Evolutionary conservation across 2,797 vertebrate species (phyloP).

Genomic region (Bovichtus diacanthus): DNA sequence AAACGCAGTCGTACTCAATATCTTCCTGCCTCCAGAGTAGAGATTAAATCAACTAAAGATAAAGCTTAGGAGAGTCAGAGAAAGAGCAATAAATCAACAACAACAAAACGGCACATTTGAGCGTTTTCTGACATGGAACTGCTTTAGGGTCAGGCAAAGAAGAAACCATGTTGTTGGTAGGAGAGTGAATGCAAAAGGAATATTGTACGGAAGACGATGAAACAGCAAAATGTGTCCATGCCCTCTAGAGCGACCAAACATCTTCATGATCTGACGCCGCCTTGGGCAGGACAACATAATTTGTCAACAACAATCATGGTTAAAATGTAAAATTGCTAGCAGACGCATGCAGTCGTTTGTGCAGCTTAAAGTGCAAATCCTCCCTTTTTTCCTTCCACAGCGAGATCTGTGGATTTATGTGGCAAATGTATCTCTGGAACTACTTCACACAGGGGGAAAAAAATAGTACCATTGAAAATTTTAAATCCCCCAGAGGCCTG

Average conservation of each 20-base stretch:
- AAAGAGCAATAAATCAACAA: not conserved
- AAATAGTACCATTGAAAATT: not conserved
- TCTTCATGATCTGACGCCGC: too few species aligned
- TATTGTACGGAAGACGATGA: too few species aligned
- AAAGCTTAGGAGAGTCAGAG: not conserved
- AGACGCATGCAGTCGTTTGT: not conserved
- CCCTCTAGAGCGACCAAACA: too few species aligned
- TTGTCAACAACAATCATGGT: too few species aligned
- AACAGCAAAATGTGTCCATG: too few species aligned
- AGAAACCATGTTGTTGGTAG: not conserved
- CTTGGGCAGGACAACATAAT: too few species aligned
- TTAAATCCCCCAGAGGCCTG: not conserved
- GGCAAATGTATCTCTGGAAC: not conserved
- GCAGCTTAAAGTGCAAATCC: not conserved
- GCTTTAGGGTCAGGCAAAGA: not conserved
- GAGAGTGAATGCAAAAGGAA: not conserved
- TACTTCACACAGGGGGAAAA: not conserved
- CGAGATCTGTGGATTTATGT: not conserved
- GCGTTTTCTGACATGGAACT: not conserved
- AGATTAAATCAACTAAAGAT: conserved; percentile 11
- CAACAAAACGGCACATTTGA: not conserved
- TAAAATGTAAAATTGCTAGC: not conserved
- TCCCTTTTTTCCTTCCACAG: not conserved
- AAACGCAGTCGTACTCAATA: not conserved
- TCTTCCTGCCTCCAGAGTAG: not conserved